phyloP scores from a whole-genome alignment of 2,797 vertebrate genomes.

The Phaenicophaeus curvirostris region DNA sequence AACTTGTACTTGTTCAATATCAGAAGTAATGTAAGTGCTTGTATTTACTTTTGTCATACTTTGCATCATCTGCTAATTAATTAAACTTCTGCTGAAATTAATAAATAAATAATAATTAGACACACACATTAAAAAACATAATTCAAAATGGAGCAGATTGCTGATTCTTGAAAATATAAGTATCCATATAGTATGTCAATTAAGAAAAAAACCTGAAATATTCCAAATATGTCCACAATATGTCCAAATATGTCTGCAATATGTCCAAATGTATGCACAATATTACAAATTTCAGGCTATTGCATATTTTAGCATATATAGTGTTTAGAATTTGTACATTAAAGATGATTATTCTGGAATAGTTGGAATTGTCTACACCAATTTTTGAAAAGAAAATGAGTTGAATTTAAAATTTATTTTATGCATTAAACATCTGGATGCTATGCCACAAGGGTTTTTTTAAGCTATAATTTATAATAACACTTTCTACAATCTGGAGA shows the following conservation, averaged over 20 bases:
- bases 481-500: background rate
- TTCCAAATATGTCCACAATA: conserved; percentile 82
- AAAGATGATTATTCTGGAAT: conserved; percentile 43
- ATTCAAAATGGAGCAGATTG: conserved; percentile 75
- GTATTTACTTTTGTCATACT: conserved; percentile 77
- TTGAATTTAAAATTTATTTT: background rate
- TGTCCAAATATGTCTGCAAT: conserved; percentile 83
- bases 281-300: conserved; percentile 76
- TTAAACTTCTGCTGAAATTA: conserved; percentile 76
- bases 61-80: conserved; percentile 78
- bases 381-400: conserved; percentile 34
- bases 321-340: conserved; percentile 55
- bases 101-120: conserved; percentile 80
- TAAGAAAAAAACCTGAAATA: conserved; percentile 80
- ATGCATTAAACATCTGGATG: background rate
- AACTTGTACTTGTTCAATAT: conserved; percentile 66
- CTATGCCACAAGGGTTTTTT: background rate
- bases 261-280: conserved; percentile 82
- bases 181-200: conserved; percentile 79
- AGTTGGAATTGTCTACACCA: background rate
- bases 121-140: conserved; percentile 75
- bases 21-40: conserved; percentile 62
- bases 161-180: conserved; percentile 78
- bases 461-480: conserved; percentile 3
- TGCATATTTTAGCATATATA: conserved; percentile 77